Evolutionary conservation across 2,113 vertebrate genomes (phyloP).

Genomic region (Lepus europaeus): DNA sequence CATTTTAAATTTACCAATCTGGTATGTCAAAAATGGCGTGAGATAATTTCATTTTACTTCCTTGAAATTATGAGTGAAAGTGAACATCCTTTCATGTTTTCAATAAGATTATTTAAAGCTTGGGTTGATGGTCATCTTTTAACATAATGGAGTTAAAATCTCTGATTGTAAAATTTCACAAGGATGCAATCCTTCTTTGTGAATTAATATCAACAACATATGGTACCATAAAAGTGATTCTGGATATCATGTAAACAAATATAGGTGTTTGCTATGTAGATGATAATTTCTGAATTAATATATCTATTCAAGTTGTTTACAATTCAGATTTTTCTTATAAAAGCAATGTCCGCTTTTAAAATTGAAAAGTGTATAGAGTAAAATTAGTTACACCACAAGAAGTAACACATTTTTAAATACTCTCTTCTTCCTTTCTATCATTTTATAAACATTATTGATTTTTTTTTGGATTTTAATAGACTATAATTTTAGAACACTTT

Average conservation of each 20-base stretch:
- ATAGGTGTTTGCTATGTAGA: neutral
- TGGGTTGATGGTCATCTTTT: neutral
- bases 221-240: neutral
- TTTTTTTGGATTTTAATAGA: neutral
- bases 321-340: neutral
- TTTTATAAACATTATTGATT: neutral
- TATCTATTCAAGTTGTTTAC: neutral
- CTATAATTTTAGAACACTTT: neutral
- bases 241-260: neutral
- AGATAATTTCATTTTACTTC: neutral
- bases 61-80: neutral
- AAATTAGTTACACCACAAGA: neutral
- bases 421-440: neutral
- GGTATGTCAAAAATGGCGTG: neutral
- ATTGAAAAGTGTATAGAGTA: neutral
- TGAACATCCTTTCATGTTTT: neutral
- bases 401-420: neutral
- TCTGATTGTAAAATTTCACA: constrained; percentile 6
- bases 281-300: constrained; percentile 31
- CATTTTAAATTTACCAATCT: neutral
- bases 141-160: neutral
- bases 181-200: neutral
- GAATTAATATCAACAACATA: neutral
- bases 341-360: neutral
- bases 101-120: neutral